These are phyloP conservation scores for Hirtodrosophila confusa DNA, from an alignment of 2,888 invertebrate species.

Conservation along the genomic window DNA sequence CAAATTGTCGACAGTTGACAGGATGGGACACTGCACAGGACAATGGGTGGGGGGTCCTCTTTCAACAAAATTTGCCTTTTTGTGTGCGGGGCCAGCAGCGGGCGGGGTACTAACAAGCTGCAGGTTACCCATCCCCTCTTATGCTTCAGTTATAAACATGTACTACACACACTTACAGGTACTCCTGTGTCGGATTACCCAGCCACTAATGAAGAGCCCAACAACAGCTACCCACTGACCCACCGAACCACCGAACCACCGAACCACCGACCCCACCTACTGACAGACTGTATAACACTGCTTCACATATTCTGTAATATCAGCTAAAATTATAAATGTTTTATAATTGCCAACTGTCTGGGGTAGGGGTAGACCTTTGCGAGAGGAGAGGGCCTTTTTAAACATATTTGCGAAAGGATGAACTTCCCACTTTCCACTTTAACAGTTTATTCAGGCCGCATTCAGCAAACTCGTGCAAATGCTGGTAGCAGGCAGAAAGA, in stretches of 20 bases:
- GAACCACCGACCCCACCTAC: conserved; percentile 12
- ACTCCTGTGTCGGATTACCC: conserved; percentile 24
- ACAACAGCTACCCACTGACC: conserved; percentile 24
- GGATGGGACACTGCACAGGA: conserved; percentile 41
- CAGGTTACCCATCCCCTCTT: conserved; percentile 6
- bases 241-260: neutral
- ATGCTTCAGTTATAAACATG: conserved; percentile 38
- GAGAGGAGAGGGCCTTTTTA: no score
- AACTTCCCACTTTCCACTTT: no score
- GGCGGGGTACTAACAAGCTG: conserved; percentile 52
- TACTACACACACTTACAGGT: conserved; percentile 28
- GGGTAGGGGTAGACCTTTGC: no score
- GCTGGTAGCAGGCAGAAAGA: no score
- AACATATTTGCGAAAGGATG: no score
- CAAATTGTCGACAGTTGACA: conserved; percentile 70
- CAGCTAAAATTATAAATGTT: conserved; percentile 32
- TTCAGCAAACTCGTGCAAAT: no score
- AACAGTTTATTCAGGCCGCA: no score
- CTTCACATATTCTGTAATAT: conserved; percentile 22
- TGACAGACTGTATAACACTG: conserved; percentile 17
- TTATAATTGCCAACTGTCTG: conserved; percentile 55
- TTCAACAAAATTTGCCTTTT: conserved; percentile 55
- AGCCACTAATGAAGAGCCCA: conserved; percentile 67
- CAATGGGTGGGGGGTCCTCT: neutral
- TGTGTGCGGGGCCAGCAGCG: neutral